Base-by-base conservation (phyloP, 2,113 vertebrate species). In the Carassius carassius region DNA sequence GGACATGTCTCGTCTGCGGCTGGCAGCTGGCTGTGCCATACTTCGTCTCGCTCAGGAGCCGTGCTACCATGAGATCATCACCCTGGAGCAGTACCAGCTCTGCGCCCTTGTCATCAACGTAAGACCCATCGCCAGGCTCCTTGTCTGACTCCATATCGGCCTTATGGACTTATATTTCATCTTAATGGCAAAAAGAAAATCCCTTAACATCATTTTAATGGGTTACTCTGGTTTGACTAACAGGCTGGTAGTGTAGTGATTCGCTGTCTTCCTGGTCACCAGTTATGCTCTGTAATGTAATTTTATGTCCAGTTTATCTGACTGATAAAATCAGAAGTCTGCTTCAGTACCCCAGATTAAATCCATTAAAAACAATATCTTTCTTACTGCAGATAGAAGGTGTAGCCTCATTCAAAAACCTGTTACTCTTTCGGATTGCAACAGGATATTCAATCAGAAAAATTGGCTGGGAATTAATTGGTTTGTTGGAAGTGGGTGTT, bases 41-140 rank as follows among this genome's bases (percentile, higher is more conserved):
- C 95, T 99, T 91, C 98, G 98, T 91, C 92, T 99, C 88, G 97
- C 98, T 29, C 98, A 99, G 89, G 98, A 99, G 85, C 98, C 98
- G n/a, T 99, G 98, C 91, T 99, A 99, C 88, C 98, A 99, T 12
- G 97, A 99, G 95, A 99, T 99, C 92, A 97, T 99, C 93, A 99
- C 97, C 0, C 92, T 99, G 91, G 98, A 99, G 90, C 98, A 99
- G 49, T 99, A 99, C 90, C 98, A 99, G 91, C 95, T 99, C 29
- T 99, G 98, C 81, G 96, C 97, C 0, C 94, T 99, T n/a, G 98
- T 98, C 89, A 98, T 99, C 91, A 99, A 99, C 63, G 98, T 99
- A 95, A 96, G 96, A 84, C 89, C 67, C 25, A 4, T 35, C 19
- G 16, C 47, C 83, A 29, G 6, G 2, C 41, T 74, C 21, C 88